These are phyloP conservation scores for Drosophila neotestacea DNA, from an alignment of 2,888 invertebrate species.

Conservation along the genomic window DNA sequence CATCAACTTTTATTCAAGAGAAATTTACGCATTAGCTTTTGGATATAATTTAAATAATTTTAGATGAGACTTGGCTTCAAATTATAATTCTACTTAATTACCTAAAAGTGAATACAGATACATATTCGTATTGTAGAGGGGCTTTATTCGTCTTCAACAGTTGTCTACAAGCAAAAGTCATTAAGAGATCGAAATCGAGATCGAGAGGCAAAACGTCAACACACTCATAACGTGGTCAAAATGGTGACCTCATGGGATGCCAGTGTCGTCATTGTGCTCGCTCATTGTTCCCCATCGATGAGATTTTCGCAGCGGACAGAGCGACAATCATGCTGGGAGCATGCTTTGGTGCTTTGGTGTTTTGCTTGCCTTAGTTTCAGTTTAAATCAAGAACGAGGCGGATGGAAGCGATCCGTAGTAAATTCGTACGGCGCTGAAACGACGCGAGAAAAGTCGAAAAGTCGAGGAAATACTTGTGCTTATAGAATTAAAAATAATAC, in stretches of 20 bases:
- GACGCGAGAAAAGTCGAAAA: slow-evolving; percentile 27
- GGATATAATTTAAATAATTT: slow-evolving; percentile 16
- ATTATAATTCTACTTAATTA: slow-evolving; percentile 5
- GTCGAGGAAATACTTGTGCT: slow-evolving; percentile 23
- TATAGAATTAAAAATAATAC: slow-evolving; percentile 33
- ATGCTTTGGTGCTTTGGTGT: slow-evolving; percentile 24
- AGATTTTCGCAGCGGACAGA: slow-evolving; percentile 34
- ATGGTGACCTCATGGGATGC: slow-evolving; percentile 54
- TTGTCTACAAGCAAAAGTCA: neutral
- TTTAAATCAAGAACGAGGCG: slow-evolving; percentile 77
- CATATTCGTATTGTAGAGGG: neutral
- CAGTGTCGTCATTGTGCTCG: slow-evolving; percentile 50
- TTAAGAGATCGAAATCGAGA: slow-evolving; percentile 25
- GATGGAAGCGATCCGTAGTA: slow-evolving; percentile 61
- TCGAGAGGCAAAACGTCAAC: slow-evolving; percentile 15
- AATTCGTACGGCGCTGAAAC: slow-evolving; percentile 29
- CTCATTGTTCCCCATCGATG: slow-evolving; percentile 21
- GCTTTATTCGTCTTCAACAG: slow-evolving; percentile 19
- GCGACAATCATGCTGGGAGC: slow-evolving; percentile 53
- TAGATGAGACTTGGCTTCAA: neutral
- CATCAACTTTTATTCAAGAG: slow-evolving; percentile 7
- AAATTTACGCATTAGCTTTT: slow-evolving; percentile 12
- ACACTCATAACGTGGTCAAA: slow-evolving; percentile 15
- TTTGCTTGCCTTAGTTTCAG: slow-evolving; percentile 70
- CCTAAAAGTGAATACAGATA: neutral